Evolutionary conservation across 2,888 invertebrate genomes (phyloP), one percentile per base, ranked within the genome.

Genomic region (Adelognathus sp.): DNA sequence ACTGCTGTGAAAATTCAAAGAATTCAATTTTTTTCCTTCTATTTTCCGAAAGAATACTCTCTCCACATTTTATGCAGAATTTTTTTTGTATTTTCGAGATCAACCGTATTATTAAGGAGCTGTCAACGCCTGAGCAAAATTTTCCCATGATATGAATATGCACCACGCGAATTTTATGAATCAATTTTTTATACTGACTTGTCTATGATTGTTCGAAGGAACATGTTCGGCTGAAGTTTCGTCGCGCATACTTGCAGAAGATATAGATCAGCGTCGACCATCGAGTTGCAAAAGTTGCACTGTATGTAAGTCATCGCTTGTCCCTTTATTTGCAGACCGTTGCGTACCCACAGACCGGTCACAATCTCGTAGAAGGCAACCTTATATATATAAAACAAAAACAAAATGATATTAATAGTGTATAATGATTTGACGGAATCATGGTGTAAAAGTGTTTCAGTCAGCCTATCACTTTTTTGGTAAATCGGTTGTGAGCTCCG

Each of bases 261-360:
- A 92, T 97, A 99, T 82, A 99, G 93, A 93, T 99, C 99, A 89
- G 98, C 97, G 92, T 99, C 99, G 9, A 98, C 97, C 97, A 99
- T 98, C 9, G 98, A 98, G 92, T 98, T 98, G 93, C 98, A 99
- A 93, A 99, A 99, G 92, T 99, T 98, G 85, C 98, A 98, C 92
- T 99, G 99, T 88, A 98, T 97, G 92, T 99, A 99, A 16, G 98
- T 98, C 98, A 98, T 98, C 36, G 98, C 98, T 92, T 99, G 99
- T n/a, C 98, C 98, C 92, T 97, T 98, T 89, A 99, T 98, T 93
- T 98, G 98, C 7, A 98, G 93, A 0, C 99, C 99, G 92, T 99
- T 99, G 81, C 99, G 95, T 66, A 98, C 98, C 99, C 99, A 99
- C 88, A 98, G 94, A 6, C 97, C 97, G 79, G 96, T 96, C 77